A percentile compares a stretch with the other conserved stretches of the same genome.
These are phyloP conservation scores for Chouioia cunea DNA, from an alignment of 2,888 invertebrate genomes.

Conservation along the genomic window DNA sequence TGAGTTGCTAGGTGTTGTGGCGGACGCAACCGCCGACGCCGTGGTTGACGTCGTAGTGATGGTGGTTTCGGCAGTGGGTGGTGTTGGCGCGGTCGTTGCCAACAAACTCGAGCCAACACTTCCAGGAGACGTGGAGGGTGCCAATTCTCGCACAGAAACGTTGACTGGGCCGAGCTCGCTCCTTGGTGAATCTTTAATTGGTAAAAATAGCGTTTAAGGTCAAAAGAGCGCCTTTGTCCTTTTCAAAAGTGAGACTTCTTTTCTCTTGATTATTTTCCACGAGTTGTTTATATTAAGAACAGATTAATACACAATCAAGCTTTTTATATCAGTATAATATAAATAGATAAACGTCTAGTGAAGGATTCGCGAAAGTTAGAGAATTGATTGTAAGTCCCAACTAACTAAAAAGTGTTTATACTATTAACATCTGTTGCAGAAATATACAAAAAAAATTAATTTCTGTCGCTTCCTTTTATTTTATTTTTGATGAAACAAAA, in stretches of 20 bases:
- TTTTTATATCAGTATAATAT: no score
- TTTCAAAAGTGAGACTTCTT: no score
- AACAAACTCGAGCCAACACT: slow-evolving; percentile 64
- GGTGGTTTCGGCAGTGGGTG: slow-evolving; percentile 61
- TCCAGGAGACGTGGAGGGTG: slow-evolving; percentile 62
- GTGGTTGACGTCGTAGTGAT: slow-evolving; percentile 56
- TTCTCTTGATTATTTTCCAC: no score
- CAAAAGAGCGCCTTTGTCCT: no score
- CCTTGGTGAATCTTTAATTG: slow-evolving; percentile 43
- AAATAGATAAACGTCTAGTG: no score
- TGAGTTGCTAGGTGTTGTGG: slow-evolving; percentile 53
- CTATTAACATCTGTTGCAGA: no score
- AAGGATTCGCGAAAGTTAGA: no score
- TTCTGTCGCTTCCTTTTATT: background rate
- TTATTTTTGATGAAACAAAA: background rate
- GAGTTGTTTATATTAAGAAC: no score
- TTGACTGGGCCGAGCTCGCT: slow-evolving; percentile 54
- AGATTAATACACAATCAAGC: no score
- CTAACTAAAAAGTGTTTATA: no score
- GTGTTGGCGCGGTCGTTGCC: slow-evolving; percentile 63
- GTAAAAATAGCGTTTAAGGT: background rate
- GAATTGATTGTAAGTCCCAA: no score
- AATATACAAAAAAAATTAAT: background rate
- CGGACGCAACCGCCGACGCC: slow-evolving; percentile 56
- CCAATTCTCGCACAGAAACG: slow-evolving; percentile 64